phyloP scores from a whole-genome alignment of 2,113 vertebrate genomes.

The Morone chrysops region DNA sequence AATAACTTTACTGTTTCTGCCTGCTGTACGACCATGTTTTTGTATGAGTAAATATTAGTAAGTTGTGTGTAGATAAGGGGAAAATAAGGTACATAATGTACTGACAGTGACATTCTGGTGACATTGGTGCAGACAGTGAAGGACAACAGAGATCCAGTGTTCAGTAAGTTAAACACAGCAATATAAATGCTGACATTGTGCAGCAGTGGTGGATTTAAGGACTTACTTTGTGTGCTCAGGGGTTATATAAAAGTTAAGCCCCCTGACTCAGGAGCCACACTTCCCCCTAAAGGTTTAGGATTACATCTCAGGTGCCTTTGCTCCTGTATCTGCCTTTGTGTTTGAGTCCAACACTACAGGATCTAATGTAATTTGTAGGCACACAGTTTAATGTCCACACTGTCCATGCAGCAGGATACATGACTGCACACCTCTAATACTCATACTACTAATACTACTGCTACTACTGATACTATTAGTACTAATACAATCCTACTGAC shows the following conservation, averaged over 20 bases:
- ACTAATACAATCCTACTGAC: not conserved
- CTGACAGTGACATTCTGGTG: not conserved
- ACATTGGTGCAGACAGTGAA: not conserved
- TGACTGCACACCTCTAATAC: not conserved
- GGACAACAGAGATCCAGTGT: not conserved
- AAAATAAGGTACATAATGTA: too few relatives aligned
- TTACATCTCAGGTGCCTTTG: not conserved
- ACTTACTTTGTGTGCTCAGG: slow-evolving; percentile 11
- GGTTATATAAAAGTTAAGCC: slow-evolving; percentile 23
- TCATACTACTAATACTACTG: not conserved
- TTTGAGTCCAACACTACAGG: not conserved
- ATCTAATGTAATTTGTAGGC: not conserved
- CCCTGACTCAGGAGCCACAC: slow-evolving; percentile 23
- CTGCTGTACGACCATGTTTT: slow-evolving; percentile 8
- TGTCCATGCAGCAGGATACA: too few relatives aligned
- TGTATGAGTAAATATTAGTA: slow-evolving; percentile 29
- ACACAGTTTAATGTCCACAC: not conserved
- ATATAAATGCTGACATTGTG: not conserved
- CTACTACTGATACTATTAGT: not conserved
- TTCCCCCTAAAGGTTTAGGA: slow-evolving; percentile 22
- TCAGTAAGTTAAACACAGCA: not conserved
- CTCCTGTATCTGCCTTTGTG: not conserved
- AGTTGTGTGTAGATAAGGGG: not conserved
- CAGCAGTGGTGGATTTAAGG: slow-evolving; percentile 8
- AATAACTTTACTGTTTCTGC: slow-evolving; percentile 12